Evolutionary conservation across 2,113 vertebrate species (phyloP), one percentile per base, ranked within the genome.

Genomic region (Phasianus colchicus): DNA sequence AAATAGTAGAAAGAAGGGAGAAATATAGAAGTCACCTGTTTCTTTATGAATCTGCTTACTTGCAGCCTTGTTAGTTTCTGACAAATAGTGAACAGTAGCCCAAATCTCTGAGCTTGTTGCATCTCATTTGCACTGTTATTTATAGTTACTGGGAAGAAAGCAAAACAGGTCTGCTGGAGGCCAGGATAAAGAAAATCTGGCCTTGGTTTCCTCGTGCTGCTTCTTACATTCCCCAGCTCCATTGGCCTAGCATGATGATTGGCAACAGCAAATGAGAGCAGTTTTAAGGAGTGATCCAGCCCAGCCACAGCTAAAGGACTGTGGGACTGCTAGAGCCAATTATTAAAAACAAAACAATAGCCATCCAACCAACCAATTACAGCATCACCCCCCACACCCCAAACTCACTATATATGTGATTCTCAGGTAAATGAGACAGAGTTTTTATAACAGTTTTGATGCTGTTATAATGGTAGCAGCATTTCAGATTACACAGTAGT

Each of bases 241-340:
- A 3, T 4, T 34, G 25, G 36, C 40, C 64, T 20, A 25, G 5
- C 13, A 18, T 0, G 1, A 9, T 24, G 1, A 7, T 4, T 42
- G 11, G 7, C 2, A 5, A 2, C 22, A 76, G 42, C 11, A 60
- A 48, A 83, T 47, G 0, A 1, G 4, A 72, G 1, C 2, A 45
- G 5, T 16, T 60, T 92, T 55, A 29, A 60, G 50, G 38, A 78
- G 40, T 9, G 2, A 11, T 38, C 3, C 11, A 1, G 3, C 7
- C 9, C 8, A 78, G 13, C 13, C n/a, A n/a, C 6, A 50, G 57
- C 24, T 27, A 54, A 80, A 13, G 3, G 5, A 24, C n/a, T 34
- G 11, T 42, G 30, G 43, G 57, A 88, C 2, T 18, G 3, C 25
- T 48, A 22, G 20, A 21, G 12, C 1, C 4, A 52, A 12, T 58